These are phyloP conservation scores for Lordiphosa mommai DNA, from an alignment of 1,140 invertebrate genomes.

Conservation along the genomic window DNA sequence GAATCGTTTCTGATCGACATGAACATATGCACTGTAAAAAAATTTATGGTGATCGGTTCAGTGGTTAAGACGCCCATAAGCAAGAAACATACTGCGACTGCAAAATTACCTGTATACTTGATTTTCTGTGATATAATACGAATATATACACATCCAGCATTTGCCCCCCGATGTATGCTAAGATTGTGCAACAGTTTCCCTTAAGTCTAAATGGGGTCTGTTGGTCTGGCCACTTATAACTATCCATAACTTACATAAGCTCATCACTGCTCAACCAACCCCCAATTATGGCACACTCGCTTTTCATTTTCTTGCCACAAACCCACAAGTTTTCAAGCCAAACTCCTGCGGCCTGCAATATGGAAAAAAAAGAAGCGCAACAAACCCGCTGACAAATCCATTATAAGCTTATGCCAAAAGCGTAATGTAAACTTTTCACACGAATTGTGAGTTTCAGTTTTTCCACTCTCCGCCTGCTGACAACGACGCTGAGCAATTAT, in stretches of 20 bases:
- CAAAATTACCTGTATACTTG: too few relatives aligned
- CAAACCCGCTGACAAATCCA: slow-evolving; percentile 67
- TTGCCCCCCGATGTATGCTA: too few relatives aligned
- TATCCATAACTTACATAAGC: slow-evolving; percentile 61
- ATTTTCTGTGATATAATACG: too few relatives aligned
- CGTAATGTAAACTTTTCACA: slow-evolving; percentile 71
- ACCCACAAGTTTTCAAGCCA: slow-evolving; percentile 25
- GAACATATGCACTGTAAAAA: too few relatives aligned
- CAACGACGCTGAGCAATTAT: slow-evolving; percentile 58
- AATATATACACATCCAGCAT: too few relatives aligned
- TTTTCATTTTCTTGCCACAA: slow-evolving; percentile 31
- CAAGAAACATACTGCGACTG: too few relatives aligned
- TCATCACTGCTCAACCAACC: slow-evolving; percentile 13
- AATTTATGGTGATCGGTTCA: too few relatives aligned
- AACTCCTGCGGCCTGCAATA: slow-evolving; percentile 15
- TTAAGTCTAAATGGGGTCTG: neutral
- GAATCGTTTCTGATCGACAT: too few relatives aligned
- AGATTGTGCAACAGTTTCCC: slow-evolving; percentile 21
- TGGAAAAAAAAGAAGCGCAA: slow-evolving; percentile 21
- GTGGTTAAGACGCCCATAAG: too few relatives aligned
- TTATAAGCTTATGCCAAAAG: slow-evolving; percentile 72
- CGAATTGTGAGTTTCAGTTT: slow-evolving; percentile 58
- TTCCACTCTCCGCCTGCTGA: slow-evolving; percentile 38
- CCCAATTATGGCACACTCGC: slow-evolving; percentile 25
- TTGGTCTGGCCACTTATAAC: slow-evolving; percentile 29